Percentiles rank a stretch among this genome's conserved stretches.
Conservation (phyloP, 2,113 vertebrate genomes). For the Carassius gibelio region DNA sequence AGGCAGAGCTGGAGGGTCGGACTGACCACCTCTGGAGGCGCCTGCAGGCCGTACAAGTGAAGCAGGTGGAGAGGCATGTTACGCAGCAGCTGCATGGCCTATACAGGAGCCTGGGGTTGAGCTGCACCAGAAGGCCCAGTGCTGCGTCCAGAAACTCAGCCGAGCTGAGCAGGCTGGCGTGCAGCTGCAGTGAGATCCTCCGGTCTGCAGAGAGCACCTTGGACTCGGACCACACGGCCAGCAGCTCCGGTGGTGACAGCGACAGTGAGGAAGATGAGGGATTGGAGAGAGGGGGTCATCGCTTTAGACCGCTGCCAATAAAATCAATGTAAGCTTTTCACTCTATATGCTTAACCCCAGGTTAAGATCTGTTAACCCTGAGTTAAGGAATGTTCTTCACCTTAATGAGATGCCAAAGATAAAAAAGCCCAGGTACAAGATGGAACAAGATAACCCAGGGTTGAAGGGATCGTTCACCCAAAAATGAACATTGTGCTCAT, state of each 20-base stretch:
- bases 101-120: conserved; percentile 33
- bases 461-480: not conserved
- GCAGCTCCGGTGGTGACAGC: conserved; percentile 64
- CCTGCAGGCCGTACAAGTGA: conserved; percentile 67
- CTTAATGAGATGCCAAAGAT: not conserved
- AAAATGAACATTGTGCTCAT: not conserved
- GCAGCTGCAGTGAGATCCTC: conserved; percentile 64
- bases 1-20: conserved; percentile 62
- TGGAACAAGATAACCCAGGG: not conserved
- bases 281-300: conserved; percentile 18
- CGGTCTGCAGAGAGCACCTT: conserved; percentile 65
- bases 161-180: conserved; percentile 62
- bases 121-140: conserved; percentile 15
- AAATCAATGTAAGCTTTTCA: conserved; percentile 48
- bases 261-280: conserved; percentile 58
- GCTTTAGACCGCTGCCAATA: conserved; percentile 14
- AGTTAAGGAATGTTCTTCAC: not conserved
- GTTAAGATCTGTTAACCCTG: not conserved
- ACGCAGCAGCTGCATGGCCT: conserved; percentile 64
- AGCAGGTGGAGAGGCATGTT: conserved; percentile 69
- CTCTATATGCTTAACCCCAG: not conserved
- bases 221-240: conserved; percentile 72
- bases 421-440: not conserved
- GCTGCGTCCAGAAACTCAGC: conserved; percentile 15
- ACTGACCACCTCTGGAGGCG: conserved; percentile 63